Evolutionary conservation across 2,113 vertebrate genomes (phyloP).

Genomic region (Dicerorhinus sumatrensis): DNA sequence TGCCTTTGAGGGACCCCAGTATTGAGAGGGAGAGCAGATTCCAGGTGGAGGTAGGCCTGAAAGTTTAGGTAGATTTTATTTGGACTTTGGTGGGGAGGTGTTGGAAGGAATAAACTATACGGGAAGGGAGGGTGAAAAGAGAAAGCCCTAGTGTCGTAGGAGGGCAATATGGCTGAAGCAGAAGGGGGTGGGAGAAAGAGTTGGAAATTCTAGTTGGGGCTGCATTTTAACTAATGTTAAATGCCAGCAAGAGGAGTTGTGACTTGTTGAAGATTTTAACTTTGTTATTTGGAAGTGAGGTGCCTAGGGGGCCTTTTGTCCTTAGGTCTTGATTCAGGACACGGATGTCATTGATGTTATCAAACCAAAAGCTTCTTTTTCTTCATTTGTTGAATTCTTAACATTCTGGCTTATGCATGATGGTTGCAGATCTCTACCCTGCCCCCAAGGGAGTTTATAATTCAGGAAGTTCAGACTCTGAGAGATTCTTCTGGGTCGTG

Average conservation of each 20-base stretch:
- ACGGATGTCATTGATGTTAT: neutral
- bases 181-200: slow-evolving; percentile 8
- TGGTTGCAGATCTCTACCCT: neutral
- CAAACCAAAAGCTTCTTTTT: neutral
- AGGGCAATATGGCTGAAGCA: slow-evolving; percentile 42
- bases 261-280: neutral
- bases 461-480: neutral
- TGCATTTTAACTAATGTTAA: slow-evolving; percentile 2
- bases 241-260: slow-evolving; percentile 23
- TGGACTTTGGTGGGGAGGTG: neutral
- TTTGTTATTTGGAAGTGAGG: neutral
- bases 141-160: neutral
- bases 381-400: neutral
- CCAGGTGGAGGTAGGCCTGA: neutral
- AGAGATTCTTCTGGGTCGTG: neutral
- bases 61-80: neutral
- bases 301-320: neutral
- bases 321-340: neutral
- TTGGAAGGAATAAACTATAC: neutral
- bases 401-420: neutral
- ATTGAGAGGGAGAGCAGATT: neutral
- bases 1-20: neutral
- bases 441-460: neutral
- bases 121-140: neutral
- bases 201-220: neutral